Conservation (phyloP, 2,888 invertebrate species). For the Bembecia ichneumoniformis region DNA sequence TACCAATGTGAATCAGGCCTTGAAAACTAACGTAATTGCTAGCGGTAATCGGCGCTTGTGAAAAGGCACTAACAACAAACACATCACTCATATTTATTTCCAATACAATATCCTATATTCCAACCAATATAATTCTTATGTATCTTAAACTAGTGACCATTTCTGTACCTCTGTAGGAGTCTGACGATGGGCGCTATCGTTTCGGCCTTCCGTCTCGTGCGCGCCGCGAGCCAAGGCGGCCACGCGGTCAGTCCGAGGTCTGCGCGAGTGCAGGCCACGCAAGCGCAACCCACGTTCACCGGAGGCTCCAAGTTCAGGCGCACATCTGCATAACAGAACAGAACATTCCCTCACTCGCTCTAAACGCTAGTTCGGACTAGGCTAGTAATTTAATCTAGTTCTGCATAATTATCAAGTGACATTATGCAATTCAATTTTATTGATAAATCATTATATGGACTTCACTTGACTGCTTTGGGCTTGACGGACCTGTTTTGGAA, state of each 20-base stretch:
- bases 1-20: no score
- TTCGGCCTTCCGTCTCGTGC: slow-evolving; percentile 21
- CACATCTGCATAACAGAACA: slow-evolving; percentile 33
- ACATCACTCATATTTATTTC: no score
- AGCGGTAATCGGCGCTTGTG: no score
- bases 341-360: background rate
- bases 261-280: slow-evolving; percentile 58
- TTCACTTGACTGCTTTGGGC: no score
- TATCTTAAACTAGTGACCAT: no score
- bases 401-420: no score
- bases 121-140: background rate
- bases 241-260: slow-evolving; percentile 51
- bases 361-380: no score
- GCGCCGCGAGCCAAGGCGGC: slow-evolving; percentile 43
- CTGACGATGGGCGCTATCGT: slow-evolving; percentile 45
- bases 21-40: background rate
- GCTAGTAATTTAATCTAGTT: no score
- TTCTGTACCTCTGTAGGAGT: slow-evolving; percentile 47
- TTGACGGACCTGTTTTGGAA: no score
- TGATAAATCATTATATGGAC: no score
- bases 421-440: no score
- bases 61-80: background rate
- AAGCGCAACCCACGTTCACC: slow-evolving; percentile 56
- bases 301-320: slow-evolving; percentile 51
- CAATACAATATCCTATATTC: no score